Evolutionary conservation across 2,113 vertebrate genomes (phyloP).

Genomic region (Chlorodrepanis virens): DNA sequence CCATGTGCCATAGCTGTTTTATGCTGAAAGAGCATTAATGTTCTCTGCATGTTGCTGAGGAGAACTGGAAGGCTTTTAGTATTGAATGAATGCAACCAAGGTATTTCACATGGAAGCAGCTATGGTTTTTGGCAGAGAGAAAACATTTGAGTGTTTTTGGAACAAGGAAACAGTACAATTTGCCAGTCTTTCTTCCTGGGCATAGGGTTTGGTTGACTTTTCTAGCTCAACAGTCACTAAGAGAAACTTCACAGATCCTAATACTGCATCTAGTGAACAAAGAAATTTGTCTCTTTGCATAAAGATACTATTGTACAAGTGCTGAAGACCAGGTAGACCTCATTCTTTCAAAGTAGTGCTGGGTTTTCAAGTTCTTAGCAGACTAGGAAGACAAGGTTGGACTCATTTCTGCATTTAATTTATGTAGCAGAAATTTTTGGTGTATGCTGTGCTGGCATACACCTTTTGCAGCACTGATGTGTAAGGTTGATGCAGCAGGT

Average conservation of each 20-base stretch:
- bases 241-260: not conserved
- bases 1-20: not conserved
- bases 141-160: not conserved
- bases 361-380: not conserved
- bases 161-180: not conserved
- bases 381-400: not conserved
- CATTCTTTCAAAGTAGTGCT: not conserved
- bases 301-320: not conserved
- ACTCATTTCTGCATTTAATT: not conserved
- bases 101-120: not conserved
- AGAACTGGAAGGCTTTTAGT: conserved; percentile 18
- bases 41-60: not conserved
- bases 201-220: not conserved
- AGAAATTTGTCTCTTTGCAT: not conserved
- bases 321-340: not conserved
- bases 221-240: not conserved
- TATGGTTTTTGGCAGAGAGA: not conserved
- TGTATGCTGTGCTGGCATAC: not conserved
- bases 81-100: not conserved
- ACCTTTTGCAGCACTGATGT: not conserved
- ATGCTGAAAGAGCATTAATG: not conserved
- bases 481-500: not conserved
- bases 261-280: not conserved
- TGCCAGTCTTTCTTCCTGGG: not conserved
- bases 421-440: not conserved